phyloP scores from a whole-genome alignment of 2,888 invertebrate genomes.

The Axea sp. region DNA sequence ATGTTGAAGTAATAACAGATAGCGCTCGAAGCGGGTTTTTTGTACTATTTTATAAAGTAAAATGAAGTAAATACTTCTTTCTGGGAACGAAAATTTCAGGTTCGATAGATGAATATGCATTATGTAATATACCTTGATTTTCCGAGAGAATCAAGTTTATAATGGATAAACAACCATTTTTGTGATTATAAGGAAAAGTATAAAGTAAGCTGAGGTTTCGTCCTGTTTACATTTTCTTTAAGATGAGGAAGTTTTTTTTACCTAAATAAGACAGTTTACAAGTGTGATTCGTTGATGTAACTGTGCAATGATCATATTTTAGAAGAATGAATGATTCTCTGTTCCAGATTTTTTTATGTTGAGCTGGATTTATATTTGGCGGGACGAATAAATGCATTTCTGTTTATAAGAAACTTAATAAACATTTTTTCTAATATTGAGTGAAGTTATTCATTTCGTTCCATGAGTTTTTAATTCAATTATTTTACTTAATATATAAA shows the following conservation, averaged over 20 bases:
- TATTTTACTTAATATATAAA: too few species aligned
- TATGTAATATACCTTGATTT: conserved; percentile 12
- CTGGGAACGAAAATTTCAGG: conserved; percentile 1
- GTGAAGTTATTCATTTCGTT: neutral
- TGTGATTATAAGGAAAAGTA: neutral
- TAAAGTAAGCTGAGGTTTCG: too few species aligned
- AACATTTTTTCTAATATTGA: conserved; percentile 55
- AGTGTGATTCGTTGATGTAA: neutral
- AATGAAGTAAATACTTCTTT: conserved; percentile 12
- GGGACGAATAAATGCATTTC: conserved; percentile 63
- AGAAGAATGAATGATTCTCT: conserved; percentile 23
- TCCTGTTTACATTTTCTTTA: too few species aligned
- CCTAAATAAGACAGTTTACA: neutral
- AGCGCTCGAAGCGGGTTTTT: neutral
- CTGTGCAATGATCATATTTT: neutral
- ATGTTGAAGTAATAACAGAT: neutral
- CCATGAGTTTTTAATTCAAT: too few species aligned
- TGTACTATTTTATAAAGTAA: conserved; percentile 24
- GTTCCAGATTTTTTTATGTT: conserved; percentile 28
- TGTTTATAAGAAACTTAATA: conserved; percentile 68
- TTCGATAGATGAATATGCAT: conserved; percentile 1
- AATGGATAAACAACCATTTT: neutral
- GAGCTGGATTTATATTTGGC: conserved; percentile 34
- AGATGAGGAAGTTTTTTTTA: too few species aligned
- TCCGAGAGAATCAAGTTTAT: conserved; percentile 1